phyloP scores from a whole-genome alignment of 2,797 vertebrate genomes.

The Telmatherina bonti region DNA sequence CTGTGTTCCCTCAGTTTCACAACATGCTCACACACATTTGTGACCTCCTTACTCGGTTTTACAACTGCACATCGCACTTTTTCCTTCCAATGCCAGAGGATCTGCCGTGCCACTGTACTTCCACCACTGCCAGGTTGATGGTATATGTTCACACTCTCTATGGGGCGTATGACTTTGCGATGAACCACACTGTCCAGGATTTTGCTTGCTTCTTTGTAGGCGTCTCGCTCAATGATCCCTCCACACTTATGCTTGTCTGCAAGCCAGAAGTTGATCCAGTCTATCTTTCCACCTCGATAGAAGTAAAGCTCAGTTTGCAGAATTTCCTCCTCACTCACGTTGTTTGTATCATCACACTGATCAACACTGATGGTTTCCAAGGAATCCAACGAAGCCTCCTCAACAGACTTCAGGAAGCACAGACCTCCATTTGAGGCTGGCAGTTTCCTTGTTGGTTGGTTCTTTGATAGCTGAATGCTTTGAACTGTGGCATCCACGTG shows the following conservation, averaged over 20 bases:
- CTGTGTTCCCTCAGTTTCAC: constrained; percentile 72
- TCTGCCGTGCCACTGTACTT: constrained; percentile 80
- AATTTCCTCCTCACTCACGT: constrained; percentile 55
- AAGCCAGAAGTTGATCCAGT: constrained; percentile 61
- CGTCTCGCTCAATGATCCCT: constrained; percentile 39
- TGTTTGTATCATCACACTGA: constrained; percentile 69
- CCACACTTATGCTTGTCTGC: constrained; percentile 37
- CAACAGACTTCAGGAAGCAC: constrained; percentile 52
- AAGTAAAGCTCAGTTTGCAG: constrained; percentile 72
- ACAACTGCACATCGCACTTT: constrained; percentile 79
- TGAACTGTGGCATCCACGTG: constrained; percentile 76
- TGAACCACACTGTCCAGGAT: constrained; percentile 58
- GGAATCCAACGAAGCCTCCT: constrained; percentile 67
- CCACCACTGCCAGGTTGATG: constrained; percentile 84
- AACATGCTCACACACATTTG: constrained; percentile 69
- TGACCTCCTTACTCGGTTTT: constrained; percentile 57
- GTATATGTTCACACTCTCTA: constrained; percentile 77
- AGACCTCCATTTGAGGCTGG: constrained; percentile 63
- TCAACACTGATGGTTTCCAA: constrained; percentile 79
- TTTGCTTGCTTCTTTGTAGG: constrained; percentile 41
- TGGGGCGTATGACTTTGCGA: constrained; percentile 24
- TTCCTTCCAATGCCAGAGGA: constrained; percentile 77
- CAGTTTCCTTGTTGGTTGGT: constrained; percentile 54
- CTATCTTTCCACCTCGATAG: constrained; percentile 69
- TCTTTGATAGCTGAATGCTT: constrained; percentile 53